Evolutionary conservation across 2,888 invertebrate genomes (phyloP).

Genomic region (Tipula vernalis): DNA sequence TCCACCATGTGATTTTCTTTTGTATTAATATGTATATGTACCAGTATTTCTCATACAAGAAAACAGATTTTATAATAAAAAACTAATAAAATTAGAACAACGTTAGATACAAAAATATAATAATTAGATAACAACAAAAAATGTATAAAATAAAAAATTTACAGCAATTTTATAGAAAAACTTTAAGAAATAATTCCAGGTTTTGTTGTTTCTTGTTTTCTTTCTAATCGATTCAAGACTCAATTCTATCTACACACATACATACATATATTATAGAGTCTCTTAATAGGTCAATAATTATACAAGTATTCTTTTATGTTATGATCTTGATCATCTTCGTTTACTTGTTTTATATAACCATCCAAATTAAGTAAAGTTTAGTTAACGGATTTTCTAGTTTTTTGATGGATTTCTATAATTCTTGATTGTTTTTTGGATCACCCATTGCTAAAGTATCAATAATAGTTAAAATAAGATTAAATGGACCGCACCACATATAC

Average conservation of each 20-base stretch:
- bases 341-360: not conserved
- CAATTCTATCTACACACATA: not conserved
- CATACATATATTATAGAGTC: not conserved
- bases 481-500: not conserved
- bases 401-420: not conserved
- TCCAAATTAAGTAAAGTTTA: not conserved
- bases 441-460: not conserved
- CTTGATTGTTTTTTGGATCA: not conserved
- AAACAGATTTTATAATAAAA: not conserved
- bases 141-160: not conserved
- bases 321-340: not conserved
- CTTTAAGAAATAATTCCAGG: not conserved
- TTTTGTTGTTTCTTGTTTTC: not conserved
- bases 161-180: not conserved
- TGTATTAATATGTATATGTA: not conserved
- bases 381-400: not conserved
- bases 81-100: not conserved
- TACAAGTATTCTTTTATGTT: not conserved
- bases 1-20: not conserved
- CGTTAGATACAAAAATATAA: not conserved
- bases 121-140: not conserved
- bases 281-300: not conserved
- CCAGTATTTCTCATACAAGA: not conserved
- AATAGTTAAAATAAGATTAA: not conserved
- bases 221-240: not conserved